Evolutionary conservation across 2,113 vertebrate genomes (phyloP), one percentile per base, ranked within the genome.

Genomic region (Psophia crepitans): DNA sequence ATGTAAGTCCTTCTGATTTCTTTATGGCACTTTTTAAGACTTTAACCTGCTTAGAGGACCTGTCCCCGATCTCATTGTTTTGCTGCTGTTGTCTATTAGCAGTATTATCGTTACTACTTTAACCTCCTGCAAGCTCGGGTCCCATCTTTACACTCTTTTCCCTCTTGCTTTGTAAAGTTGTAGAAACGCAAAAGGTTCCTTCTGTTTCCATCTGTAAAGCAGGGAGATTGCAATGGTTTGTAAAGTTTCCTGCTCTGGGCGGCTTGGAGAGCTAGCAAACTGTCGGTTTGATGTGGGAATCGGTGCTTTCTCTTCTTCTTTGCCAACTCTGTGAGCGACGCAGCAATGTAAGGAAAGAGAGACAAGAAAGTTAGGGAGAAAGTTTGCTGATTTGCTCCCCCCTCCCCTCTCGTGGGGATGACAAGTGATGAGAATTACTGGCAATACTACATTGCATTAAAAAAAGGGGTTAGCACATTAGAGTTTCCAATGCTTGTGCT

Each of bases 1-100:
- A 99, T 98, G 99, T 99, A 98, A 99, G 99, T 99, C 97, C 51
- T 85, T 74, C 85, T 69, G 41, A 77, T 95, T 85, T 61, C 39
- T 85, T 95, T 61, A 56, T 79, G 89, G 28, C 7, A 54, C 46
- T 84, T 95, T 70, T 60, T 0, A 89, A 82, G 57, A 44, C 65
- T 90, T 63, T 77, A 58, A 75, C 61, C 46, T 90, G 24, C 32
- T 88, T 85, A 85, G 54, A 89, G 28, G 37, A 76, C 27, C 64
- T 79, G 41, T 39, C 70, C 22, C 8, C 0, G 2, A 19, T 57
- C 69, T 89, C 14, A 73, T 53, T 66, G 87, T 64, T 81, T 75
- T 82, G 74, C 43, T 82, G 85, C 35, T 81, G 35, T 41, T 79
- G 69, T 32, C 46, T 78, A 1, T 53, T 76, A 60, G 26, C 32